Evolutionary conservation across 2,797 vertebrate genomes (phyloP).

Genomic region (Anniella stebbinsi): DNA sequence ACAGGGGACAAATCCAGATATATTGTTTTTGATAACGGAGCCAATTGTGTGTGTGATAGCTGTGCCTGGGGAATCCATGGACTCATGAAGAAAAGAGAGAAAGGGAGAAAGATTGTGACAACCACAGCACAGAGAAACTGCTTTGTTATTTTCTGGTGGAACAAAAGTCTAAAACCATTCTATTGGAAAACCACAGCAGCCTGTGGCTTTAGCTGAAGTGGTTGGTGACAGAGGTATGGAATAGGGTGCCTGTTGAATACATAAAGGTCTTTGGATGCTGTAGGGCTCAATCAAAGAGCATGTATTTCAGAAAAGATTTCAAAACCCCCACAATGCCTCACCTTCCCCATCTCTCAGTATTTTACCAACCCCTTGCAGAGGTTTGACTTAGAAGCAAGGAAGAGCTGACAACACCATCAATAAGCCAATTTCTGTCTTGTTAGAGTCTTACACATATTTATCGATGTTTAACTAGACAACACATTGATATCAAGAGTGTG

Average conservation of each 20-base stretch:
- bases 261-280: conserved; percentile 29
- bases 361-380: conserved; percentile 4
- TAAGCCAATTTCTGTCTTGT: conserved; percentile 66
- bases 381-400: conserved; percentile 12
- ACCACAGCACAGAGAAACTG: not conserved
- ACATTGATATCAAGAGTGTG: conserved; percentile 54
- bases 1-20: no score
- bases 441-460: conserved; percentile 59
- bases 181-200: conserved; percentile 9
- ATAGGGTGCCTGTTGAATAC: not conserved
- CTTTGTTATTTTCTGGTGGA: not conserved
- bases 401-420: conserved; percentile 57
- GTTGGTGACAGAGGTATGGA: not conserved
- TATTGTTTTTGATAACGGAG: no score
- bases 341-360: not conserved
- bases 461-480: conserved; percentile 62
- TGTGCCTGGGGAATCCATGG: not conserved
- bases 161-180: not conserved
- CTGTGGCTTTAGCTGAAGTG: not conserved
- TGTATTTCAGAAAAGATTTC: fast-evolving
- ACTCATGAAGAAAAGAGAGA: conserved; percentile 23
- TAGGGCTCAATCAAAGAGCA: not conserved
- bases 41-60: not conserved
- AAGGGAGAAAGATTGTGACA: not conserved
- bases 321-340: no score